Evolutionary conservation across 2,113 vertebrate species (phyloP), one percentile per base, ranked within the genome.

Genomic region (Equus przewalskii): DNA sequence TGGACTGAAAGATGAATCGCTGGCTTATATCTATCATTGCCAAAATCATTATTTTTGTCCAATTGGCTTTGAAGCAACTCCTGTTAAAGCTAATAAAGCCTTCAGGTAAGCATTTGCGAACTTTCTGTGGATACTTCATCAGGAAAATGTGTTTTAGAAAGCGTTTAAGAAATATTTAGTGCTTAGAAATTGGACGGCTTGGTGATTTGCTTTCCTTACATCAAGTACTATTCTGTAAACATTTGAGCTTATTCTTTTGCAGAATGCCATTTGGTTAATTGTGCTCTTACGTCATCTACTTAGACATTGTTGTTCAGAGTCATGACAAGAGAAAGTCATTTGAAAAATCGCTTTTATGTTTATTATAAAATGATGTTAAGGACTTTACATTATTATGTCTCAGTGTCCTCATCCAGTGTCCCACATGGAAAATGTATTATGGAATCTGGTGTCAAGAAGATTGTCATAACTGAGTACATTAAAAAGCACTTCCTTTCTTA

Each of bases 11-110:
- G 99, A 99, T 3, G 99, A 99, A 87, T 99, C 99, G 0, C 99
- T 99, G 99, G 99, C 99, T 95, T 99, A 99, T 94, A 99, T 99
- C 97, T 99, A 99, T 98, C 99, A 99, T 99, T 99, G 99, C 98
- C 99, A 99, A 98, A 99, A 99, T 98, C 99, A 99, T 98, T 99
- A 99, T 98, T 99, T 99, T 98, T 99, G 99, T 96, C 99, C 99
- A 21, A 99, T 99, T 98, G 99, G 99, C 96, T 99, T 99, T 94
- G 99, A 99, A 98, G 99, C 99, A 46, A 99, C 99, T 0, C 99
- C 99, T 28, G 98, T 99, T 80, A 99, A 99, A 98, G 99, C 99
- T 56, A 99, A 99, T 69, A 99, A 99, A 98, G 99, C 99, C 1
- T 99, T 99, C 92, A 99, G 99, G 99, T 99, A 98, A 99, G 98